Evolutionary conservation across 2,888 invertebrate species (phyloP), one percentile per base, ranked within the genome.

Genomic region (Sesamia inferens): DNA sequence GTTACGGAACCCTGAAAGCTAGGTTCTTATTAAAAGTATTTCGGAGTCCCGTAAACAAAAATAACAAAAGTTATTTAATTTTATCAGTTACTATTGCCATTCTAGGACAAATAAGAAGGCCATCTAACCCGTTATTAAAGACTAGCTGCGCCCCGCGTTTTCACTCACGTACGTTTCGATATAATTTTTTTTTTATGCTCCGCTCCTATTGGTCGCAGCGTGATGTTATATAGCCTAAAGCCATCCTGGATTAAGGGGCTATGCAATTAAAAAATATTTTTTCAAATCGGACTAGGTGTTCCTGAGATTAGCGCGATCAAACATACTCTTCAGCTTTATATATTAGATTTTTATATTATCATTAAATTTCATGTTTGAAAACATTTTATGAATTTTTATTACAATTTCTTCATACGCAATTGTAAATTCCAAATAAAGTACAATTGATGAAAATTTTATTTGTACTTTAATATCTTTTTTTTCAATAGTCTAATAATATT

Each of bases 61-160:
- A 7, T 39, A 71, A 74, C 58, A 73, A 85, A 85, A 84, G 76
- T 79, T 79, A 67, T 82, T 76, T 85, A 78, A 84, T 85, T 76
- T 78, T 70, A 70, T 71, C 71, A 67, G 65, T 76, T 68, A 39
- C 55, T 59, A 22, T 55, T 68, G 69, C 62, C 47, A 22, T 48
- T 31, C n/a, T 48, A 64, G 55, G 59, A 81, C 48, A 71, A 81
- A 78, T 65, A 73, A 64, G 64, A 72, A 62, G 31, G 22, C 55
- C 69, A 71, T 65, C 68, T 61, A 54, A 57, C 24, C 59, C 55
- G 72, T 65, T 79, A 76, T 59, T 74, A 78, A 75, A 79, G 48
- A 78, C 31, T 31, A 31, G 31, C 31, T 31, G 31, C 31, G 31
- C 31, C 3, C 31, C 31, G 3, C 31, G 31, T 1, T 31, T 31